Percentiles rank a stretch among this genome's conserved stretches.
Evolutionary conservation across 2,797 vertebrate species (phyloP).

Genomic region (Parauchenoglanis ngamensis): DNA sequence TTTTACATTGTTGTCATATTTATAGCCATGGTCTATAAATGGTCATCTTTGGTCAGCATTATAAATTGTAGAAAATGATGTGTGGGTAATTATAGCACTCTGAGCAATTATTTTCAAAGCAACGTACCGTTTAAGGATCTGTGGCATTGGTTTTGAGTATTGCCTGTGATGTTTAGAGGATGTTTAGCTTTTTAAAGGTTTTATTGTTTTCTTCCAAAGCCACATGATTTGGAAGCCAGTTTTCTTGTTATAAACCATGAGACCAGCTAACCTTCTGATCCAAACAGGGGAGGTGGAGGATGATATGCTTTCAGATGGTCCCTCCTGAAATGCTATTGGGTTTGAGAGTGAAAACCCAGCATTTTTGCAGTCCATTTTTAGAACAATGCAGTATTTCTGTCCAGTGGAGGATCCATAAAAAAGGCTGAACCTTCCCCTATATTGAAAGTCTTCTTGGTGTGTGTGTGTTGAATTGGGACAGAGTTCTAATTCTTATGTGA

Average conservation of each 20-base stretch:
- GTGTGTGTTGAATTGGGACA: not conserved
- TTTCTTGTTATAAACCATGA: slow-evolving; percentile 47
- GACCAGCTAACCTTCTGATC: slow-evolving; percentile 35
- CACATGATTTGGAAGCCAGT: slow-evolving; percentile 46
- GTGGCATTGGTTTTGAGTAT: slow-evolving; percentile 20
- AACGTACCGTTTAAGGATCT: slow-evolving; percentile 23
- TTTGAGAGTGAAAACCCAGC: slow-evolving; percentile 28
- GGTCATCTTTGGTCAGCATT: not conserved
- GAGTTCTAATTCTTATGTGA: slow-evolving; percentile 38
- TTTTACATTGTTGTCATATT: slow-evolving; percentile 8
- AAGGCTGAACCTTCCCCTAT: not conserved
- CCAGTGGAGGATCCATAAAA: not conserved
- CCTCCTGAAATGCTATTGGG: slow-evolving; percentile 23
- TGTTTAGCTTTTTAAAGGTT: slow-evolving; percentile 47
- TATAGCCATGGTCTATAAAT: slow-evolving; percentile 4
- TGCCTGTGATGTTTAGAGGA: slow-evolving; percentile 42
- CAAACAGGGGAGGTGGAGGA: slow-evolving; percentile 33
- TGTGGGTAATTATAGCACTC: not conserved
- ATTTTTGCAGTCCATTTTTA: slow-evolving; percentile 5
- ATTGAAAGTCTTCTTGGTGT: not conserved
- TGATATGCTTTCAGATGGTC: slow-evolving; percentile 39
- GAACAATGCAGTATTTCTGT: slow-evolving; percentile 22
- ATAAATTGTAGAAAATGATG: not conserved
- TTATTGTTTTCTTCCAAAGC: slow-evolving; percentile 52
- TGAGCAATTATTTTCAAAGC: slow-evolving; percentile 1